Evolutionary conservation across 1,140 invertebrate genomes (phyloP), one percentile per base, ranked within the genome.

Genomic region (Sycobia sp.): DNA sequence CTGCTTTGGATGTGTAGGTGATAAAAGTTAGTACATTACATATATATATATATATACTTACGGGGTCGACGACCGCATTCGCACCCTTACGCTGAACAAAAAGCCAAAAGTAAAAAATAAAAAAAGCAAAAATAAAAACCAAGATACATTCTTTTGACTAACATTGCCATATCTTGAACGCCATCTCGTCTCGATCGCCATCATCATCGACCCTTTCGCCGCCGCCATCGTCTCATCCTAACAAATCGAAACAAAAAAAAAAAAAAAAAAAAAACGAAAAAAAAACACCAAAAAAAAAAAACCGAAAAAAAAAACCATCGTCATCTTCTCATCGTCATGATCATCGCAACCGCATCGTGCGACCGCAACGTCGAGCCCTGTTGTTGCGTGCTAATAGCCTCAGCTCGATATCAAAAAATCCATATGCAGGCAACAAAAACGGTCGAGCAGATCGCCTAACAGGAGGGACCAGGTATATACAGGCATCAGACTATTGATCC

Each of bases 1-100:
- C 73, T 76, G 79, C 77, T 81, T 81, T 81, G 75, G 72, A 79
- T 81, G 78, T 81, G 72, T 79, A 80, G 76, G 73, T 73, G 71
- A 68, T 74, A 73, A 77, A 65, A 75, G 67, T 76, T 76, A 78
- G 71, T 64, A 23, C 11, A 32, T 50, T 11, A 32, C 34, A n/a
- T n/a, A n/a, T n/a, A n/a, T n/a, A n/a, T n/a, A n/a, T n/a, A n/a
- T n/a, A n/a, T n/a, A 73, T 61, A 66, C 43, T 65, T 55, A 47
- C 49, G 65, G 62, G 69, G 67, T 62, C 70, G 57, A 68, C 67
- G 65, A 65, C 72, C 69, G 67, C 71, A 72, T 76, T 67, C 71
- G 44, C 50, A 67, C 66, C 67, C 66, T 64, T 67, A 51, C 18
- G 27, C 18, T 57, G 43, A 41, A n/a, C 8, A 22, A 55, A 44